These are phyloP conservation scores for Malacosoma neustria DNA, from an alignment of 2,888 invertebrate genomes.

Conservation along the genomic window DNA sequence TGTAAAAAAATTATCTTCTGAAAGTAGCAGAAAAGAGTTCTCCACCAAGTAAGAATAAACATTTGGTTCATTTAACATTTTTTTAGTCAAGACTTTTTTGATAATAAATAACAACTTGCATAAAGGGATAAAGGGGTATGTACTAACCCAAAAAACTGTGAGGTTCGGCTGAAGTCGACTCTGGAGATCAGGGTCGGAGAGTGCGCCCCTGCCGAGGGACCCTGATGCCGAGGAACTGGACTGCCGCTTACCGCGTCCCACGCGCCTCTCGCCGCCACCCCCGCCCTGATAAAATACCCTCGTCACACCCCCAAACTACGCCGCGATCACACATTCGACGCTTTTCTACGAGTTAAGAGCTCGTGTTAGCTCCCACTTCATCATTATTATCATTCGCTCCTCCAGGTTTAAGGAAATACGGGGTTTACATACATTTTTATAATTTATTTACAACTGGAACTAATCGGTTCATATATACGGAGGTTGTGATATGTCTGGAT, in stretches of 20 bases:
- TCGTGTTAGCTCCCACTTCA: no score
- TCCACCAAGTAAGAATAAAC: no score
- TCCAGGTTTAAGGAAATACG: no score
- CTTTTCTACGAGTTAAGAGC: slow-evolving; percentile 2
- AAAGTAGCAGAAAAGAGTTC: no score
- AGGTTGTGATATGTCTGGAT: no score
- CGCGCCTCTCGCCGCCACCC: slow-evolving; percentile 32
- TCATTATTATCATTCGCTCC: no score
- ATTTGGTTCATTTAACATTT: no score
- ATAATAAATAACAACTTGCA: no score
- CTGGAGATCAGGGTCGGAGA: slow-evolving; percentile 61
- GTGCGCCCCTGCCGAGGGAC: slow-evolving; percentile 53
- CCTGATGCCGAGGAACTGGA: slow-evolving; percentile 36
- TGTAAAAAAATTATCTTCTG: no score
- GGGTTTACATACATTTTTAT: neutral
- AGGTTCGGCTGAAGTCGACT: slow-evolving; percentile 50
- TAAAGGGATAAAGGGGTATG: slow-evolving; percentile 2
- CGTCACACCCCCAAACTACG: slow-evolving; percentile 24
- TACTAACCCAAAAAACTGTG: slow-evolving; percentile 62
- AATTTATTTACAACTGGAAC: neutral
- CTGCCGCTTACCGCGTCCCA: slow-evolving; percentile 45
- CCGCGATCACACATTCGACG: slow-evolving; percentile 27
- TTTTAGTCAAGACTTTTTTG: no score
- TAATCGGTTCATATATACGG: slow-evolving; percentile 1
- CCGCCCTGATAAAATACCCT: slow-evolving; percentile 29